A percentile compares a stretch with the other conserved stretches of the same genome.
Conservation (phyloP, 1,140 invertebrate genomes). For the Ceratina calcarata region DNA sequence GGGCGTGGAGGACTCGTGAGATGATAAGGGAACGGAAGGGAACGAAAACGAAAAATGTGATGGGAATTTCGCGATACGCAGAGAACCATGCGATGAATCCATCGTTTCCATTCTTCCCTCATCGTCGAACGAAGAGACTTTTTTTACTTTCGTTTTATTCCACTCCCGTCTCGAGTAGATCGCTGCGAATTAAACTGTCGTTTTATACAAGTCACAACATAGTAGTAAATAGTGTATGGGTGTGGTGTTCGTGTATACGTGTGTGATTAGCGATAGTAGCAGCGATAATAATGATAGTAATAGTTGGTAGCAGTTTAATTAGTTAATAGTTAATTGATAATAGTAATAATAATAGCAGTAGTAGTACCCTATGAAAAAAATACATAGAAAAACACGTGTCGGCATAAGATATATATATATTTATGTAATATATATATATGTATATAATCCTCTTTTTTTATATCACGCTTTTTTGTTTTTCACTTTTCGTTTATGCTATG, state of each 20-base stretch:
- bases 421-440: no score
- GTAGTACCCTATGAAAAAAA: slow-evolving; percentile 58
- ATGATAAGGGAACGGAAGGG: neutral
- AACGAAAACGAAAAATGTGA: neutral
- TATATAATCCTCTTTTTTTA: slow-evolving; percentile 49
- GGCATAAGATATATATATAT: slow-evolving; percentile 60
- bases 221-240: slow-evolving; percentile 32
- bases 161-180: slow-evolving; percentile 35
- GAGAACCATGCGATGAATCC: neutral
- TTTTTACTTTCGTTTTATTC: neutral
- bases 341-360: slow-evolving; percentile 59
- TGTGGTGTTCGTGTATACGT: neutral
- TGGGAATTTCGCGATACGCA: neutral
- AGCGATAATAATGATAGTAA: slow-evolving; percentile 57
- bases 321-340: slow-evolving; percentile 46
- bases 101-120: slow-evolving; percentile 32
- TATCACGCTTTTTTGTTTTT: slow-evolving; percentile 61
- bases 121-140: neutral
- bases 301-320: slow-evolving; percentile 46
- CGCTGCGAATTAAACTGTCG: slow-evolving; percentile 36
- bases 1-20: neutral
- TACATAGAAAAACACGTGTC: slow-evolving; percentile 67
- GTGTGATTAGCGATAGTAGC: slow-evolving; percentile 43
- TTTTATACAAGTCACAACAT: slow-evolving; percentile 47
- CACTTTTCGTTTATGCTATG: slow-evolving; percentile 35